Evolutionary conservation across 1,140 invertebrate species (phyloP).

Genomic region (Acromyrmex heyeri): DNA sequence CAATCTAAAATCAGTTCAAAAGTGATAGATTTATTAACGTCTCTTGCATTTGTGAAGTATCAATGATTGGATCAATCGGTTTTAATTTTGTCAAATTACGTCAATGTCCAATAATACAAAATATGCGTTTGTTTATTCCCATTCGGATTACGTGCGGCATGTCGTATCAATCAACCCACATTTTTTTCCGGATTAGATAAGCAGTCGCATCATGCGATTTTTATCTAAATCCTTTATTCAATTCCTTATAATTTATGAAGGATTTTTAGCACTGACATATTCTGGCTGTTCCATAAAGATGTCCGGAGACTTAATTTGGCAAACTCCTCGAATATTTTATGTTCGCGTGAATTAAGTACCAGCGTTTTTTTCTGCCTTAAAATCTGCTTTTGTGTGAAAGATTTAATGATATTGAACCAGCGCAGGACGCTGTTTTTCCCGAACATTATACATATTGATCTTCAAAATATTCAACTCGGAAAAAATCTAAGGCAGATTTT

Average conservation of each 20-base stretch:
- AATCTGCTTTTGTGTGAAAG: background rate
- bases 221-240: slow-evolving; percentile 5
- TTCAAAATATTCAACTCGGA: background rate
- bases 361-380: background rate
- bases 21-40: background rate
- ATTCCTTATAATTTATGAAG: slow-evolving; percentile 14
- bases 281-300: background rate
- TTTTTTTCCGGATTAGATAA: background rate
- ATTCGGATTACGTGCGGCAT: background rate
- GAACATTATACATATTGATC: background rate
- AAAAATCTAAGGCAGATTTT: background rate
- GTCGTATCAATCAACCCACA: background rate
- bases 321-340: background rate
- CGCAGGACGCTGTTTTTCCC: background rate
- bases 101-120: background rate
- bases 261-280: background rate
- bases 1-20: slow-evolving; percentile 12
- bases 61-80: background rate
- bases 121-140: background rate
- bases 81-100: slow-evolving; percentile 1
- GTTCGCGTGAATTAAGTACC: background rate
- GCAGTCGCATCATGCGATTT: background rate
- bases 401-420: background rate
- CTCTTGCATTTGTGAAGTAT: background rate
- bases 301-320: background rate